Base-by-base conservation (phyloP, 2,113 vertebrate species). In the Psittacara wagleri region DNA sequence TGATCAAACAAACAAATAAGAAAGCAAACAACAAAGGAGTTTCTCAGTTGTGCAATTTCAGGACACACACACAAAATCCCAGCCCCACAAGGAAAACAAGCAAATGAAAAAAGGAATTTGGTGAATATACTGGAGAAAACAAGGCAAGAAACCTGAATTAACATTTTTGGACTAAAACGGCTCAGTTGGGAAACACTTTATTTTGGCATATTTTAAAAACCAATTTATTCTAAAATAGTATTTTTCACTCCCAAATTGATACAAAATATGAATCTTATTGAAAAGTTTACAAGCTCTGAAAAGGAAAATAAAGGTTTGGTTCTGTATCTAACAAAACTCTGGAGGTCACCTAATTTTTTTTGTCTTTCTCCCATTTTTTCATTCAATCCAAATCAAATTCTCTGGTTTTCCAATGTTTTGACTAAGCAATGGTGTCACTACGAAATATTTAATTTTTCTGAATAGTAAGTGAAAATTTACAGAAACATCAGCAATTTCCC, bases 21-120 rank as follows among this genome's bases (percentile, higher is more conserved):
- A 31, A 87, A 66, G 33, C 12, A 78, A 93, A 33, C 41, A 68
- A 62, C 6, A 54, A 70, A 83, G 7, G 17, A 76, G 44, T 49
- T 90, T 69, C 57, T 93, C 11, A 76, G 80, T 61, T 74, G 49
- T 17, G 55, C 69, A 31, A 70, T 74, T 90, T 94, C 49, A 92
- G 49, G 27, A 75, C 25, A 88, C 17, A 66, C 10, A 49, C 0
- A 1, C 6, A 62, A 69, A 67, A 14, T 2, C 8, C 5, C 23
- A 84, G 3, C 10, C 55, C 7, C 13, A 39, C 86, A 90, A 76
- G 4, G 10, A 44, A 77, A 80, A 25, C 5, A 55, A 79, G 33
- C 37, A 33, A 76, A 44, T 10, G 62, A 25, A 74, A n/a, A 7
- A 55, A 44, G 55, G 43, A 18, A 39, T 39, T 54, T 63, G 15